These are phyloP conservation scores for Pteria penguin DNA, from an alignment of 2,888 invertebrate genomes.

Conservation along the genomic window DNA sequence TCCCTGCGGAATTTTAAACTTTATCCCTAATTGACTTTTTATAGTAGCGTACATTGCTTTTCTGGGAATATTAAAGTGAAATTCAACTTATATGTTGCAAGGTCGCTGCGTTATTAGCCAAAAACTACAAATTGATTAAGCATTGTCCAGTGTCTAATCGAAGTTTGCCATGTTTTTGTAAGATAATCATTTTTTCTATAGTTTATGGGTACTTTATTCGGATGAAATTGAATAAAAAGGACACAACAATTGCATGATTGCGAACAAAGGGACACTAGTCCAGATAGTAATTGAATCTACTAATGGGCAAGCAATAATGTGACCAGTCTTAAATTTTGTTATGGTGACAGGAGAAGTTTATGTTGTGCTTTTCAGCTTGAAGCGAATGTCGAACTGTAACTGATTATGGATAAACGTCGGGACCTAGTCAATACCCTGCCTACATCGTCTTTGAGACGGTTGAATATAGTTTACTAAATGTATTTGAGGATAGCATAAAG, in stretches of 20 bases:
- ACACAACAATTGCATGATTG: not conserved
- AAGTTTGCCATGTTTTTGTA: slow-evolving; percentile 17
- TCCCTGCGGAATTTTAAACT: slow-evolving; percentile 39
- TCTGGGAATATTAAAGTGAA: slow-evolving; percentile 28
- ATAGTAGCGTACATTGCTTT: slow-evolving; percentile 31
- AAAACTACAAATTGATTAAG: not conserved
- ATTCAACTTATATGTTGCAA: slow-evolving; percentile 20
- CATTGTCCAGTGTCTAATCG: slow-evolving; percentile 10
- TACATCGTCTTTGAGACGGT: no score
- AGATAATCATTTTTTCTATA: slow-evolving; percentile 19
- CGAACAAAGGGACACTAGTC: slow-evolving; percentile 13
- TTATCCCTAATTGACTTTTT: slow-evolving; percentile 42
- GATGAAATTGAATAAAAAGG: slow-evolving; percentile 25
- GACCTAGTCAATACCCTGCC: no score
- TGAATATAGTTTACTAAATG: no score
- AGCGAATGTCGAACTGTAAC: no score
- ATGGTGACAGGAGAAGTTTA: not conserved
- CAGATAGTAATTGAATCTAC: slow-evolving; percentile 22
- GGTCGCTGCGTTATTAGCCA: not conserved
- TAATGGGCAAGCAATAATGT: slow-evolving; percentile 10
- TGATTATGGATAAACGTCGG: no score
- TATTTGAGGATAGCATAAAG: no score
- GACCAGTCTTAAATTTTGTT: not conserved
- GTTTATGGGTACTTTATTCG: slow-evolving; percentile 15
- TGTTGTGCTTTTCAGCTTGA: not conserved